Base-by-base conservation (phyloP, 1,140 invertebrate genomes). In the Mesaphorura yosii region DNA sequence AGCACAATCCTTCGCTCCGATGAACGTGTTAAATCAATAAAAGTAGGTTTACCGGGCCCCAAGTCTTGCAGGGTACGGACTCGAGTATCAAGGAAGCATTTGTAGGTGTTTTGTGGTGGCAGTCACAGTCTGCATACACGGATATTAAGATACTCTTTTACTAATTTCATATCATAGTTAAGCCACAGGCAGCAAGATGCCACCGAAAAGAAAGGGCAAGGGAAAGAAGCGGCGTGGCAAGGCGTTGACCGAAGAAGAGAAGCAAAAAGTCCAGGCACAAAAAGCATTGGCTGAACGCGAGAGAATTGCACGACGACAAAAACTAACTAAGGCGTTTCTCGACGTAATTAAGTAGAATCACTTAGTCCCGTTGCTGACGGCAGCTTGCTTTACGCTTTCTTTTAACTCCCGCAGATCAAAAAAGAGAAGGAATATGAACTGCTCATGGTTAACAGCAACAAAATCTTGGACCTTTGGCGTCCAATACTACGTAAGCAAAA, bases 391-490 rank as follows among this genome's bases (percentile, higher is more conserved):
- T 25, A 27, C 27, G 12, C 25, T 22, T 45, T 25, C 19, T 12
- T 51, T 17, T 48, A 22, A 7, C 46, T 29, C 15, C 27, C n/a
- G 22, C 17, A 58, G 60, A 40, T 59, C 2, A 62, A 63, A 55
- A 59, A 59, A 57, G 58, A 63, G 14, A 59, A 59, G 41, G 61
- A 63, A 34, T 59, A 55, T 52, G 48, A 57, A 17, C 28, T 63
- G 14, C 27, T 63, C 10, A 59, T 53, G 44, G 20, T 63, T n/a
- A 59, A 63, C 28, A 48, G 50, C 14, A 59, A 59, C 38, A 63
- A 63, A 48, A 20, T 63, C 3, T 40, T 63, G 2, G 61, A 63
- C 38, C 39, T 63, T 15, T 63, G 61, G 61, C 55, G 61, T n/a
- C 61, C 61, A 14, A 47, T 48, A 2, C 31, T 63, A 6, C 26